Evolutionary conservation across 2,888 invertebrate species (phyloP), one percentile per base, ranked within the genome.

Genomic region (Coenonympha glycerion): DNA sequence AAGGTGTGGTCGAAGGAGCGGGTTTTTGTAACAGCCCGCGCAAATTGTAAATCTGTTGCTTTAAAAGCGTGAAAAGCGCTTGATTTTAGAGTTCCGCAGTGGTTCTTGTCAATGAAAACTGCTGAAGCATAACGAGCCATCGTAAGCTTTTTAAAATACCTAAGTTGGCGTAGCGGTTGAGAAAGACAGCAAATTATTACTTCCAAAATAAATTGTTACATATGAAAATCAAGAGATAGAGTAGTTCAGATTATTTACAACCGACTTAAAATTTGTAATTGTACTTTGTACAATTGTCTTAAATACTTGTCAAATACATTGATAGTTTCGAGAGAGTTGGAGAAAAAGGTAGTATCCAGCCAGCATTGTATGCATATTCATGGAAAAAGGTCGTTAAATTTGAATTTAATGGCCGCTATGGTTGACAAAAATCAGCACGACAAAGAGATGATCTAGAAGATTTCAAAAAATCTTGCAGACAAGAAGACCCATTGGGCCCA

Each of bases 11-110:
- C 37, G 49, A 13, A 33, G 45, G 47, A 50, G 47, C 33, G 42
- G 51, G 58, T 59, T 60, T 59, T 64, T 58, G 55, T 55, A 57
- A 56, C 47, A 60, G 49, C 56, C 63, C 59, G 62, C 56, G 59
- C 64, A 60, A 65, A 65, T 64, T 61, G 59, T 58, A 56, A 58
- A 62, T 62, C 55, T 63, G 48, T 30, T 53, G 56, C 58, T 45
- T 60, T 60, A 55, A 56, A 59, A 61, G 63, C 62, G 63, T 65
- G 60, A 63, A 66, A 63, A 60, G 44, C 26, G 24, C 22, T 40
- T 18, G 8, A 41, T 49, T 56, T 52, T 52, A 22, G 47, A 19
- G 56, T 22, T 53, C 52, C 45, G 4, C 31, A 9, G 31, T 22
- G 3, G 6, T 11, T 30, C 18, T 44, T 22, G 9, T 33, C n/a